Evolutionary conservation across 1,140 invertebrate species (phyloP), one percentile per base, ranked within the genome.

Genomic region (Dolichoris vasculosae): DNA sequence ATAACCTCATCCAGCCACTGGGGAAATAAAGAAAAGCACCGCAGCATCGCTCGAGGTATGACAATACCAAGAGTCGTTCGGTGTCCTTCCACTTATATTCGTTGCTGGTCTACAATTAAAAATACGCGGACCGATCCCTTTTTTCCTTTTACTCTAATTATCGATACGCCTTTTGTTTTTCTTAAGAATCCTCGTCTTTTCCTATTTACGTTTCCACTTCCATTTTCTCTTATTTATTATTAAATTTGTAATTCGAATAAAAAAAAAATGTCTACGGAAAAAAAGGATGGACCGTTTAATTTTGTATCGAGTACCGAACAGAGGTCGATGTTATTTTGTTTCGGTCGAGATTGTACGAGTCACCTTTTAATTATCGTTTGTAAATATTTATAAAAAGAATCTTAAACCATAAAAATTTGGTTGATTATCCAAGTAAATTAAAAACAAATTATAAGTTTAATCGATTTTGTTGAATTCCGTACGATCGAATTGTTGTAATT

Each of bases 1-100:
- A 93, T 93, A 93, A 93, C 91, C 92, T 93, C 90, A 93, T 93
- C 91, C 90, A 90, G 92, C 91, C 93, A 93, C 93, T 92, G 88
- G 93, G 93, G 92, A 93, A 93, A 93, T 93, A 93, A 93, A 93
- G 92, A 93, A 93, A 92, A 93, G 90, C 91, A 89, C 89, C 85
- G 89, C 87, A 80, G 86, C 64, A 59, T 87, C 79, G 82, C 88
- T 88, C 87, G 90, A 87, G 89, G 90, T 91, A 92, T 93, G 92
- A 93, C 93, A 93, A 93, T 93, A 93, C 91, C 86, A 87, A 81
- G 78, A 85, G 78, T 85, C 84, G 59, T 85, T 76, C 78, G 46
- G 48, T 81, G 55, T 85, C 51, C 55, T 81, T 55, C 30, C 55
- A 40, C 78, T 71, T 85, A 20, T 79, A 55, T 64, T 51, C 40